These are phyloP conservation scores for Eubasilissa splendida DNA, from an alignment of 2,888 invertebrate species.

Conservation along the genomic window DNA sequence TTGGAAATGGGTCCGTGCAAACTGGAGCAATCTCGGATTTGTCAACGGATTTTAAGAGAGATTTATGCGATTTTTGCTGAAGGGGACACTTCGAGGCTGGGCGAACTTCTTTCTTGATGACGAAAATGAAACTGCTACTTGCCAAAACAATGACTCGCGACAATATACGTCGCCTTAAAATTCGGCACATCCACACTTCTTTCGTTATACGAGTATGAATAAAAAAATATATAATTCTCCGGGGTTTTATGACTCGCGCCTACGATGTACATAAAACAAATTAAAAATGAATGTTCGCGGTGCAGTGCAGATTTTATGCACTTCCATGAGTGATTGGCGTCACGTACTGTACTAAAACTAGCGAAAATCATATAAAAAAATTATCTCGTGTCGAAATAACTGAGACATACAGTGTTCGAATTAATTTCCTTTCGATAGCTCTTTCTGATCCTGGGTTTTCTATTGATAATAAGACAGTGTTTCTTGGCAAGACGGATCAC, in stretches of 20 bases:
- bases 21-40: constrained; percentile 27
- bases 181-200: neutral
- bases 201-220: neutral
- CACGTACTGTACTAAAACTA: no score
- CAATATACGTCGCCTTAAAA: neutral
- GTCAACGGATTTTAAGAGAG: constrained; percentile 10
- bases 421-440: no score
- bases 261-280: no score
- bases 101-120: constrained; percentile 6
- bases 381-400: no score
- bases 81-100: constrained; percentile 1
- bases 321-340: no score
- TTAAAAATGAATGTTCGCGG: no score
- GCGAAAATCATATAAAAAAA: no score
- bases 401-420: no score
- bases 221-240: neutral
- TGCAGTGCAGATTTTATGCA: no score
- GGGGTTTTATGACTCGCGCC: neutral
- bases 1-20: neutral
- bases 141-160: constrained; percentile 21
- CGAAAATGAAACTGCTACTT: neutral
- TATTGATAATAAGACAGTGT: no score
- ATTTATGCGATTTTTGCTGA: constrained; percentile 1
- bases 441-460: no score
- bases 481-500: no score